phyloP scores from a whole-genome alignment of 2,888 invertebrate species.

The Trissoscelio sp. region DNA sequence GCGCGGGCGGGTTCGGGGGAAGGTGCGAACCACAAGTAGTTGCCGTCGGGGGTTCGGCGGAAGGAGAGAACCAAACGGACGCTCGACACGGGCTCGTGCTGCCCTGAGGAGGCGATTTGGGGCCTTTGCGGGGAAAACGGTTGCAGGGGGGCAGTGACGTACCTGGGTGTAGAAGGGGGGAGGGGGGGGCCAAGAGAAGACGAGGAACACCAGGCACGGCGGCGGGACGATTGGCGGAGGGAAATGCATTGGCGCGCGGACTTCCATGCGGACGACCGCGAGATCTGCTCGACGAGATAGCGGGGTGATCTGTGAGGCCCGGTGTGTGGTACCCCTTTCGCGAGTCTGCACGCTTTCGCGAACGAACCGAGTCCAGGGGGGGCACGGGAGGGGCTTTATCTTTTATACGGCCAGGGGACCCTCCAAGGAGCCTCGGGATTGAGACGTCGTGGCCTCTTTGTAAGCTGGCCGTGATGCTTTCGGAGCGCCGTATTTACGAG shows the following conservation, averaged over 20 bases:
- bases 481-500: slow-evolving; percentile 82
- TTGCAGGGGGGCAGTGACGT: slow-evolving; percentile 60
- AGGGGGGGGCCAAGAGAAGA: slow-evolving; percentile 30
- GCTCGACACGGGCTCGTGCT: slow-evolving; percentile 60
- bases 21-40: slow-evolving; percentile 64
- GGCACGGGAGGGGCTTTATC: slow-evolving; percentile 68
- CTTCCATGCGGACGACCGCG: slow-evolving; percentile 74
- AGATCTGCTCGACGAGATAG: slow-evolving; percentile 81
- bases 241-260: slow-evolving; percentile 66
- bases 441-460: slow-evolving; percentile 83
- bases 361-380: slow-evolving; percentile 61
- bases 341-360: slow-evolving; percentile 72
- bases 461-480: slow-evolving; percentile 80
- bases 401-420: slow-evolving; percentile 77
- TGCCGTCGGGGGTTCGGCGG: slow-evolving; percentile 63
- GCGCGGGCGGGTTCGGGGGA: slow-evolving; percentile 47
- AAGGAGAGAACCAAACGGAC: slow-evolving; percentile 66
- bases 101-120: slow-evolving; percentile 46
- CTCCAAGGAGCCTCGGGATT: slow-evolving; percentile 81
- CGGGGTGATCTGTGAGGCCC: slow-evolving; percentile 83
- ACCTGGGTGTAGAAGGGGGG: background rate
- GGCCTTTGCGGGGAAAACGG: slow-evolving; percentile 13
- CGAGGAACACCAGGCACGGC: slow-evolving; percentile 50
- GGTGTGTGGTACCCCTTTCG: slow-evolving; percentile 82
- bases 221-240: slow-evolving; percentile 49